Base-by-base conservation (phyloP, 2,113 vertebrate species). In the Anseranas semipalmata region DNA sequence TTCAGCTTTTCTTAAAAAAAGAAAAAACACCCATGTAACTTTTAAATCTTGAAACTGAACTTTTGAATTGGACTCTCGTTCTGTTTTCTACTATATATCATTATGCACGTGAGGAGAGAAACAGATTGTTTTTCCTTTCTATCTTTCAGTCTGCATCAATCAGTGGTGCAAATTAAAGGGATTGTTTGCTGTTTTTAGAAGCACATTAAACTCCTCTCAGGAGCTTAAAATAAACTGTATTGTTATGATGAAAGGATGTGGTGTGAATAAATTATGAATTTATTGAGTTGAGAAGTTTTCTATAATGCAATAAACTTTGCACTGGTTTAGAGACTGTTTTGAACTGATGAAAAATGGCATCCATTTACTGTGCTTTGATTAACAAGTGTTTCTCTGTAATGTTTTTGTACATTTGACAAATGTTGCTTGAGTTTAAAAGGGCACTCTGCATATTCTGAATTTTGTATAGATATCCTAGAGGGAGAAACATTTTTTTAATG, bases 271-370 rank as follows among this genome's bases (percentile, higher is more conserved):
- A 75, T 89, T 85, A 96, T 72, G 67, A 90, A 41, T 93, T 92
- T 95, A 75, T 67, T 83, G 66, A 95, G 77, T 81, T 95, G 89
- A 80, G 82, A 95, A 85, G 67, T 52, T 93, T 93, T 95, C 80
- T 94, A 84, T 96, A 95, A 96, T 90, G 87, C 68, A 94, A 35
- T 93, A 94, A 94, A 96, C 87, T 94, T 94, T 97, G 96, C 96
- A 96, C 94, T 97, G 92, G 67, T 93, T 95, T 82, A 89, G 94
- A 92, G 95, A 74, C 84, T 96, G 81, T 74, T 94, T 97, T 87
- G 68, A 96, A 90, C 85, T 89, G 67, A 94, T 94, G 60, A 92
- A 94, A 97, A 96, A 93, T 92, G 66, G 67, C 82, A 96, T 96
- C 93, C 62, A 72, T 94, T 96, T 96, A 95, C 73, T 92, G 30